phyloP scores from a whole-genome alignment of 2,113 vertebrate genomes.

The Gyps fulvus region DNA sequence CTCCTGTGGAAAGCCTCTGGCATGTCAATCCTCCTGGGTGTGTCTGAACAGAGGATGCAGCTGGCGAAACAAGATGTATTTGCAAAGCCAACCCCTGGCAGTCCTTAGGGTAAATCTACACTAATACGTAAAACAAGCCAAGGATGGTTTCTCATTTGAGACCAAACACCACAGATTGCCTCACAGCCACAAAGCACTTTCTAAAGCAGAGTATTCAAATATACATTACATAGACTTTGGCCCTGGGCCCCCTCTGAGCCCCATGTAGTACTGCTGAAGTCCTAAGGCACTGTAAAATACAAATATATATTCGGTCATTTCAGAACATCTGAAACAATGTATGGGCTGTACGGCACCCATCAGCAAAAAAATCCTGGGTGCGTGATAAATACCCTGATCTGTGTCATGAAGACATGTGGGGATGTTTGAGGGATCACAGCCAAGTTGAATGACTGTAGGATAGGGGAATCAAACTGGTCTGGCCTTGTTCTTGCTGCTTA shows the following conservation, averaged over 20 bases:
- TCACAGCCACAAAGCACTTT: background rate
- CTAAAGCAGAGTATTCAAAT: background rate
- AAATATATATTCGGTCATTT: background rate
- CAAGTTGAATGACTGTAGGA: background rate
- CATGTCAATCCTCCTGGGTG: background rate
- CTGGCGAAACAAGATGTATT: background rate
- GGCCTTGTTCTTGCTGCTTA: background rate
- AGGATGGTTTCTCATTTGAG: background rate
- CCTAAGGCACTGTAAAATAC: background rate
- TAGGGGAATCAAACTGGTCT: background rate
- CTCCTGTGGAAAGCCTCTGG: background rate
- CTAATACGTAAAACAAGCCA: background rate
- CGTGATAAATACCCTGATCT: background rate
- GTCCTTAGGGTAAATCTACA: background rate
- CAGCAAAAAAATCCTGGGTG: background rate
- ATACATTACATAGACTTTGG: background rate
- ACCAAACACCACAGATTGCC: background rate
- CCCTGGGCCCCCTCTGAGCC: background rate
- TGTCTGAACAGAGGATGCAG: background rate
- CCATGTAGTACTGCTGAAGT: background rate
- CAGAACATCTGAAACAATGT: background rate
- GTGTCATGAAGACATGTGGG: accelerated
- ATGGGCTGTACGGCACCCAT: accelerated
- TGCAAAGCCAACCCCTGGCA: background rate
- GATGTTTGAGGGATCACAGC: background rate